Conservation (phyloP, 2,113 vertebrate species). For the Podiceps cristatus region DNA sequence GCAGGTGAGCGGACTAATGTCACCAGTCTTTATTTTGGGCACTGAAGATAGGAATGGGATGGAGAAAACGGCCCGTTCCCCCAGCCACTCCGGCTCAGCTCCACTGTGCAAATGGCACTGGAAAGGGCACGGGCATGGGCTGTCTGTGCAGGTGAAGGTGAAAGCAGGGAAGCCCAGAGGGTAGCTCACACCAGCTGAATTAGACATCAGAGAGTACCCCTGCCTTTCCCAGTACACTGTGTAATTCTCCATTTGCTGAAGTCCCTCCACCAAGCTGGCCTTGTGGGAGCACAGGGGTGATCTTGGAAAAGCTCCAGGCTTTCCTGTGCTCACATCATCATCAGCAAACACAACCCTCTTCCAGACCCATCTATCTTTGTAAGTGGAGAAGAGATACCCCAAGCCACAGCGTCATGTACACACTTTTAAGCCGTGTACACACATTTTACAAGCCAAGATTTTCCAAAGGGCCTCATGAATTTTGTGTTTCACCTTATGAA, state of each 20-base stretch:
- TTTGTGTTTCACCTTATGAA: not conserved
- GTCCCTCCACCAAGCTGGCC: not conserved
- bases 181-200: not conserved
- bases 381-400: not conserved
- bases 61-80: not conserved
- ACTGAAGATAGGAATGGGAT: not conserved
- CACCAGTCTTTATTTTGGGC: not conserved
- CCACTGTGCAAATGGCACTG: not conserved
- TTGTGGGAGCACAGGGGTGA: not conserved
- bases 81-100: not conserved
- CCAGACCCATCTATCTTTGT: not conserved
- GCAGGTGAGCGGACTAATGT: not conserved
- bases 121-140: accelerated
- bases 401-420: not conserved
- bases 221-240: not conserved
- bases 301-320: not conserved
- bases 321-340: not conserved
- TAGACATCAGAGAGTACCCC: not conserved
- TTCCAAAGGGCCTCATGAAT: not conserved
- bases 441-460: not conserved
- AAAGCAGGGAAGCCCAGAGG: not conserved
- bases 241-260: not conserved
- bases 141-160: not conserved
- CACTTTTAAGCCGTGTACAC: too few relatives aligned
- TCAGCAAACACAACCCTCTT: not conserved